These are phyloP conservation scores for Tyria jacobaeae DNA, from an alignment of 2,888 invertebrate species.

Conservation along the genomic window DNA sequence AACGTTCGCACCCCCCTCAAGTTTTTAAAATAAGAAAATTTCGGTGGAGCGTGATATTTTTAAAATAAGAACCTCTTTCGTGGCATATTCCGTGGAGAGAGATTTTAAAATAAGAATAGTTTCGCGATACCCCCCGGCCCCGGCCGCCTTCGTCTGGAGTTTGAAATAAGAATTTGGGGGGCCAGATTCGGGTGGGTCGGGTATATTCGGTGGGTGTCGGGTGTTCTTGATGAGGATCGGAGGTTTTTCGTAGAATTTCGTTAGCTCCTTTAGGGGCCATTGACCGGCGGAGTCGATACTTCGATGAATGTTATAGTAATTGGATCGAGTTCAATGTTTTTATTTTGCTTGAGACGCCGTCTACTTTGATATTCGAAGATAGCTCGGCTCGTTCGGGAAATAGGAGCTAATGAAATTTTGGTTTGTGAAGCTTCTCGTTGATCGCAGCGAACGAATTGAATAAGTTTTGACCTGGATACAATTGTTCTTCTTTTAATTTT, in stretches of 20 bases:
- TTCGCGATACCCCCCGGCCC: conserved; percentile 78
- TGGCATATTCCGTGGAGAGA: conserved; percentile 86
- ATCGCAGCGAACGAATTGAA: conserved; percentile 28
- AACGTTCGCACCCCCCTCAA: conserved; percentile 79
- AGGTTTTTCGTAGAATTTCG: conserved; percentile 85
- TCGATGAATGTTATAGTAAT: conserved; percentile 81
- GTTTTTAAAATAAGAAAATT: conserved; percentile 86
- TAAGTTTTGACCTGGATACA: conserved; percentile 34
- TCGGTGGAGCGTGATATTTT: conserved; percentile 87
- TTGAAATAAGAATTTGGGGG: conserved; percentile 85
- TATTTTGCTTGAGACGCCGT: conserved; percentile 40
- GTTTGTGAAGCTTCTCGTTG: conserved; percentile 45
- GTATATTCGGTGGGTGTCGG: conserved; percentile 79
- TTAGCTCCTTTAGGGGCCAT: conserved; percentile 76
- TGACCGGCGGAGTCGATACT: conserved; percentile 82
- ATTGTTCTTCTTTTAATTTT: too few species aligned
- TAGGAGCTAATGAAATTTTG: conserved; percentile 59
- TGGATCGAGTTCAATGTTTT: conserved; percentile 64
- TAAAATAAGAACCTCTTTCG: conserved; percentile 86
- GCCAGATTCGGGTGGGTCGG: conserved; percentile 79
- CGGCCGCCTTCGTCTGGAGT: conserved; percentile 79
- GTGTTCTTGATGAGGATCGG: conserved; percentile 82
- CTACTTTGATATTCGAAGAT: conserved; percentile 41
- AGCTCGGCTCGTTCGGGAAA: conserved; percentile 51
- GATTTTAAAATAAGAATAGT: conserved; percentile 87